These are phyloP conservation scores for Acipenser transmontanus DNA, from an alignment of 2,797 vertebrate genomes.

Conservation along the genomic window DNA sequence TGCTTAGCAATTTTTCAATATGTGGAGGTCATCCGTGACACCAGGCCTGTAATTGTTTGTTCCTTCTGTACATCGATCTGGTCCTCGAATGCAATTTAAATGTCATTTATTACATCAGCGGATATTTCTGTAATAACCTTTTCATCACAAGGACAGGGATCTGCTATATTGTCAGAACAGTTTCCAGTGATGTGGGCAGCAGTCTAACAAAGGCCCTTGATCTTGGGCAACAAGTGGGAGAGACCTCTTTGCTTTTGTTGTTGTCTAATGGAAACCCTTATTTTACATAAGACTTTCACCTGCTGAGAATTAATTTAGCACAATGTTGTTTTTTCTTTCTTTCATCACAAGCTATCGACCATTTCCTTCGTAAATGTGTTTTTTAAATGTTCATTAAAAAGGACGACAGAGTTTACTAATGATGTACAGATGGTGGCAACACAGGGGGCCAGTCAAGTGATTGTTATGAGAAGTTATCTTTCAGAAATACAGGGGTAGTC, in stretches of 20 bases:
- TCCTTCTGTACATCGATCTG: slow-evolving; percentile 21
- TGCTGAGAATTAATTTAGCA: neutral
- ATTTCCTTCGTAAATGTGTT: no score
- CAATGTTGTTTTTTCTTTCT: neutral
- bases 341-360: no score
- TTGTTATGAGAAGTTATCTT: no score
- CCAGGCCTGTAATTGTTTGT: slow-evolving; percentile 1
- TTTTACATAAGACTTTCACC: neutral
- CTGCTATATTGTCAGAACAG: neutral
- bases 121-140: slow-evolving; percentile 6
- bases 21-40: slow-evolving; percentile 18
- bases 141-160: neutral
- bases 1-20: slow-evolving; percentile 9
- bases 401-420: no score
- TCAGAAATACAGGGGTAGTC: no score
- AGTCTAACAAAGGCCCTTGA: neutral
- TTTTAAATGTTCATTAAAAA: no score
- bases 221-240: neutral
- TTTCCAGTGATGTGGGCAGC: neutral
- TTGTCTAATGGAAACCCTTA: neutral
- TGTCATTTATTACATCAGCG: slow-evolving; percentile 17
- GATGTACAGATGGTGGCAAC: no score
- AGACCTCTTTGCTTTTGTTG: neutral
- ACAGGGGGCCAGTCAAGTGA: no score
- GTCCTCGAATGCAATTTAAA: slow-evolving; percentile 11